Base-by-base conservation (phyloP, 1,140 invertebrate genomes). In the Tyrophagus putrescentiae region DNA sequence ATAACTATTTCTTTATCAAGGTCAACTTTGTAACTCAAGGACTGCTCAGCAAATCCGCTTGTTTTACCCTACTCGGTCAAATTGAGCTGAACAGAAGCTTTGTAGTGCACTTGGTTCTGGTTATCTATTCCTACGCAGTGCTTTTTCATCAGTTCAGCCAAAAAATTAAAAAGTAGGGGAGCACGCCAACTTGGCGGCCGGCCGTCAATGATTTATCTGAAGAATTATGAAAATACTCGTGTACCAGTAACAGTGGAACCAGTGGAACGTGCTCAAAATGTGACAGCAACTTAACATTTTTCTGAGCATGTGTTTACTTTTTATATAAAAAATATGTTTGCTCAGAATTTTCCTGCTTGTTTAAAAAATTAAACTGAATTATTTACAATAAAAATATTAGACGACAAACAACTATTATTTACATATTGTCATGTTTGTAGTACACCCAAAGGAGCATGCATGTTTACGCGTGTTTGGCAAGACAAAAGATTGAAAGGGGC, bases 41-140 rank as follows among this genome's bases (percentile, higher is more conserved):
- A 42, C 23, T 59, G 39, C 28, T 59, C 7, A 25, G 16, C 3
- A 44, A 42, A 21, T 11, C 6, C 13, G 57, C 57, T 6, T 45
- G 11, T 7, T 59, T 59, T 28, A 44, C 57, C 5, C 34, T 59
- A 25, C 31, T 59, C n/a, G 57, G 57, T 25, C 41, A 42, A 42
- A 44, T 59, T 7, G 27, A 59, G 13, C 25, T 59, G 39, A 29
- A 59, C 23, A 44, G 31, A 42, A 25, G 39, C 31, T 59, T 59
- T 45, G 28, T 59, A 21, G 57, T 45, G 1, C 9, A 59, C 9
- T 7, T 42, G 31, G 39, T 45, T 59, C 5, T 59, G 16, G 23
- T 59, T 18, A 42, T 59, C 18, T 59, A 59, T 29, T 42, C 57
- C n/a, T 59, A 59, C 34, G 25, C 41, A 1, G 9, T 59, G 13